Evolutionary conservation across 2,797 vertebrate genomes (phyloP).

Genomic region (Morelia viridis): DNA sequence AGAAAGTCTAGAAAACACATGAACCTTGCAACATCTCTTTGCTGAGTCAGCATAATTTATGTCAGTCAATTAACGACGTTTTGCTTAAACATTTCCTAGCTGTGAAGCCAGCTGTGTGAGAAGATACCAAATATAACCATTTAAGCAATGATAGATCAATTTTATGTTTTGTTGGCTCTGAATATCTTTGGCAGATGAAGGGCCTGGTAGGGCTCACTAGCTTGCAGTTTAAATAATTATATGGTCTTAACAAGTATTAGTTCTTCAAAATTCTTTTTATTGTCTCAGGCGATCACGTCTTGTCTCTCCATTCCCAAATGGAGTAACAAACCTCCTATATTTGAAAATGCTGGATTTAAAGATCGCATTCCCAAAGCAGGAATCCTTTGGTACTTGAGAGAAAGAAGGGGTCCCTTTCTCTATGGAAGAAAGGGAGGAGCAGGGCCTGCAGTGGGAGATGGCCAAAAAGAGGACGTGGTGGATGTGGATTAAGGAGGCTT

Average conservation of each 20-base stretch:
- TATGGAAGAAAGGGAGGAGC: not conserved
- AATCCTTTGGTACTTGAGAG: not conserved
- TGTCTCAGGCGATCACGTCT: not conserved
- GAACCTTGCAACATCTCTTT: slow-evolving; percentile 12
- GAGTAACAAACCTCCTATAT: not conserved
- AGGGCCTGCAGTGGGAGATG: not conserved
- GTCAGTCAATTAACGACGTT: slow-evolving; percentile 1
- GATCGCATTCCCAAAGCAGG: not conserved
- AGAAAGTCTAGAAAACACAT: not conserved
- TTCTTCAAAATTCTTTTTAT: not conserved
- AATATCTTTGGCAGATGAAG: not conserved
- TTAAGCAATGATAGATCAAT: not conserved
- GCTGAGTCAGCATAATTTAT: slow-evolving; percentile 14
- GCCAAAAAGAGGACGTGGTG: not conserved
- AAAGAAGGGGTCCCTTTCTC: not conserved
- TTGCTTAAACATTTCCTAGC: slow-evolving; percentile 17
- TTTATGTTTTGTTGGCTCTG: slow-evolving; percentile 11
- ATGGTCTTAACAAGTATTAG: not conserved
- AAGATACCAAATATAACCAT: slow-evolving; percentile 12
- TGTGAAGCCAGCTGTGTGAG: slow-evolving; percentile 6
- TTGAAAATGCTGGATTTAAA: not conserved
- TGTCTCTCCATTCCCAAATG: not conserved
- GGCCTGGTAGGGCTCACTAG: not conserved
- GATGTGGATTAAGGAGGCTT: not conserved
- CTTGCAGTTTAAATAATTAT: not conserved